Evolutionary conservation across 1,140 invertebrate species (phyloP).

Genomic region (Euborellia annulipes): DNA sequence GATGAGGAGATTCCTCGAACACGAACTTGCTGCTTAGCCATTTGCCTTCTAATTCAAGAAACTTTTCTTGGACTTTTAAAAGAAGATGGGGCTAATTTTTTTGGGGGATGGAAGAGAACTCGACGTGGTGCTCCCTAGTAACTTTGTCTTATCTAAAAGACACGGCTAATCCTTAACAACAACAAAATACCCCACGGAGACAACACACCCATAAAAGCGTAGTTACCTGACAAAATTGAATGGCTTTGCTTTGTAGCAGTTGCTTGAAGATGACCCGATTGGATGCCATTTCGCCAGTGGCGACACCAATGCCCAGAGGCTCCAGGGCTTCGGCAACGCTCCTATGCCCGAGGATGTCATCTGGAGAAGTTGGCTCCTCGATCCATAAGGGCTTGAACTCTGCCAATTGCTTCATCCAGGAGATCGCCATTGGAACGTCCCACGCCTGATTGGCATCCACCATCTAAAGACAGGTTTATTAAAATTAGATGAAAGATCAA

Average conservation of each 20-base stretch:
- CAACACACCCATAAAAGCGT: too few species aligned
- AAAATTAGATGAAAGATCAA: slow-evolving; percentile 1
- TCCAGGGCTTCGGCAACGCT: slow-evolving; percentile 47
- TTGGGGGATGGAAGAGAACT: too few species aligned
- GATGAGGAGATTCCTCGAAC: too few species aligned
- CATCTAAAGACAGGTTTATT: slow-evolving; percentile 35
- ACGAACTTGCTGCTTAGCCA: too few species aligned
- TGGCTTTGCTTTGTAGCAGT: slow-evolving; percentile 57
- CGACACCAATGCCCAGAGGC: slow-evolving; percentile 62
- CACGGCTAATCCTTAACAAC: too few species aligned
- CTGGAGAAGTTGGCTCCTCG: slow-evolving; percentile 84
- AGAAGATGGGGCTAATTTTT: too few species aligned
- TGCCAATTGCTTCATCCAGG: slow-evolving; percentile 65
- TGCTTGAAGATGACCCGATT: slow-evolving; percentile 89
- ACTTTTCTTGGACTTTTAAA: too few species aligned
- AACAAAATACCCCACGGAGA: too few species aligned
- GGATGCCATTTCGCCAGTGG: slow-evolving; percentile 81
- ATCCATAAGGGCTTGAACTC: slow-evolving; percentile 71
- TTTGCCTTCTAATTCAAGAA: too few species aligned
- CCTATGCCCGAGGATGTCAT: slow-evolving; percentile 74
- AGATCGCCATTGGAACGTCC: slow-evolving; percentile 69
- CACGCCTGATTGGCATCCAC: slow-evolving; percentile 86
- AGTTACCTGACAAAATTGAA: slow-evolving; percentile 61
- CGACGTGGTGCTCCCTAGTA: too few species aligned
- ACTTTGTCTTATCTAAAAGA: too few species aligned